Percentiles rank a stretch among this genome's conserved stretches.
These are phyloP conservation scores for Siderastrea siderea DNA, from an alignment of 92 coral and sea anemone species.

Conservation along the genomic window DNA sequence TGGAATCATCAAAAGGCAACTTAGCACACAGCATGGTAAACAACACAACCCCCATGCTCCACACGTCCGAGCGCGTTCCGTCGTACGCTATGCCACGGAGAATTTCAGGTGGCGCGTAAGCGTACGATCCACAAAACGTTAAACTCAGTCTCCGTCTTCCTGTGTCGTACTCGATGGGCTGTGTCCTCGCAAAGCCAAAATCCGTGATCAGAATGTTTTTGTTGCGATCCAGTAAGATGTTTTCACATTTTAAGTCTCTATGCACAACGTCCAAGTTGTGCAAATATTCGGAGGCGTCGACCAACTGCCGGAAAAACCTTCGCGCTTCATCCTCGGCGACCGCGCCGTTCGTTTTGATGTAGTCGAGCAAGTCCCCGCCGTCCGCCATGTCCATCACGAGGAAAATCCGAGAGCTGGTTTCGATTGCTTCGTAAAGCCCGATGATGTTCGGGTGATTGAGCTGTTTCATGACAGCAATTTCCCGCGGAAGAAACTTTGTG, in stretches of 20 bases:
- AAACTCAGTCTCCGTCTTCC: constrained; percentile 88
- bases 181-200: constrained; percentile 97
- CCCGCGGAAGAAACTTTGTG: constrained; percentile 97
- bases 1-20: constrained; percentile 97
- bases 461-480: constrained; percentile 96
- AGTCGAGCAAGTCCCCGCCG: constrained; percentile 95
- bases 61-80: constrained; percentile 96
- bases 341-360: constrained; percentile 92
- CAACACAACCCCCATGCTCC: constrained; percentile 98
- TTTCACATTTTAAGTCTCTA: constrained; percentile 97
- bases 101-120: constrained; percentile 99
- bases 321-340: constrained; percentile 92
- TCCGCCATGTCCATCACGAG: constrained; percentile 97
- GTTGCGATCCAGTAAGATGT: constrained; percentile 88
- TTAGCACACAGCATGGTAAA: constrained; percentile 98
- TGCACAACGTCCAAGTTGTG: constrained; percentile 94
- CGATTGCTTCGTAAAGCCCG: constrained; percentile 96
- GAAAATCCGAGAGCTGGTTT: constrained; percentile 95
- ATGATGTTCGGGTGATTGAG: constrained; percentile 92
- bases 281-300: constrained; percentile 90
- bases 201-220: constrained; percentile 90
- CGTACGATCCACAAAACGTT: constrained; percentile 98
- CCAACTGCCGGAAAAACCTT: constrained; percentile 88
- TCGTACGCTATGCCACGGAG: constrained; percentile 97
- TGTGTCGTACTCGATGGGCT: constrained; percentile 85